phyloP scores from a whole-genome alignment of 1,140 invertebrate species.

The Anadara kagoshimensis region DNA sequence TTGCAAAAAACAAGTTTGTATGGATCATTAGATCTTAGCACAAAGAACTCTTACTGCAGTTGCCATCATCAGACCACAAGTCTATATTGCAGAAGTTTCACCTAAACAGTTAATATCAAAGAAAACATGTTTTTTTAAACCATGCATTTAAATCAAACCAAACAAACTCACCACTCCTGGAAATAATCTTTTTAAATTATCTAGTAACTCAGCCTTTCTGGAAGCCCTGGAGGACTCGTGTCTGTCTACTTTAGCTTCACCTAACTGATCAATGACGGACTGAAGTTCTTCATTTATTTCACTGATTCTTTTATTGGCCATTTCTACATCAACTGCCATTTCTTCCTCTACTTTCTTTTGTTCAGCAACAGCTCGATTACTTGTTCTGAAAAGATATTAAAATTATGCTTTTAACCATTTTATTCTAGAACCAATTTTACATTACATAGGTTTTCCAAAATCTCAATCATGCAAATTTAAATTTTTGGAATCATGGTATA shows the following conservation, averaged over 20 bases:
- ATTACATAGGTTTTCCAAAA: too few relatives aligned
- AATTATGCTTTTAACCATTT: too few relatives aligned
- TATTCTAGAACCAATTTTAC: too few relatives aligned
- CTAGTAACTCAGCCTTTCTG: conserved; percentile 98
- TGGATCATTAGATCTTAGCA: too few relatives aligned
- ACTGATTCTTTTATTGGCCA: conserved; percentile 90
- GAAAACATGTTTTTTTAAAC: background rate
- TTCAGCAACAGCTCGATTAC: conserved; percentile 90
- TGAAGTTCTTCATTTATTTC: conserved; percentile 91
- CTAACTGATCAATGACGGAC: conserved; percentile 91
- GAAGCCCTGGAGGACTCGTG: conserved; percentile 95
- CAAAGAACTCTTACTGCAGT: too few relatives aligned
- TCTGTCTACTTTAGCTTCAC: conserved; percentile 97
- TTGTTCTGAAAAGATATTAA: conserved; percentile 76
- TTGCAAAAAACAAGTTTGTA: too few relatives aligned
- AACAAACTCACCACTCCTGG: conserved; percentile 89
- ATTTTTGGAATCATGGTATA: too few relatives aligned
- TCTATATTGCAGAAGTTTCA: too few relatives aligned
- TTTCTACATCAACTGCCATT: conserved; percentile 89
- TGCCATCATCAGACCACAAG: too few relatives aligned
- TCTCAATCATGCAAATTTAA: too few relatives aligned
- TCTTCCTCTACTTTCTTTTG: conserved; percentile 86
- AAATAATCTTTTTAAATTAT: conserved; percentile 97
- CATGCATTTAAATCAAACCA: background rate
- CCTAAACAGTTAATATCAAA: too few relatives aligned